Evolutionary conservation across 1,140 invertebrate genomes (phyloP).

Genomic region (Neodiprion virginianus): DNA sequence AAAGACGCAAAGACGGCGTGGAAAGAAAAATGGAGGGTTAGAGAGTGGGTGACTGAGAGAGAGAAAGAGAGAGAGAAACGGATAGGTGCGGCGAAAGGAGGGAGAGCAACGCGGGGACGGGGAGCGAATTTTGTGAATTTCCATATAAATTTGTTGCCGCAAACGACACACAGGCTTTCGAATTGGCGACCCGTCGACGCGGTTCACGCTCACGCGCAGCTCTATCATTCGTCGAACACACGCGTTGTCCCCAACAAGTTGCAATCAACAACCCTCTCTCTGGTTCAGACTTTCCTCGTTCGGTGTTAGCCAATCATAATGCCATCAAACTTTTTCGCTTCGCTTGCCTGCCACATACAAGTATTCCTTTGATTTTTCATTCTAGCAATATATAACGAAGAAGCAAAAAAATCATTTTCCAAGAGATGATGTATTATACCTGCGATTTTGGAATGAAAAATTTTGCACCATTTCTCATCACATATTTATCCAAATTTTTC

Average conservation of each 20-base stretch:
- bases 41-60: background rate
- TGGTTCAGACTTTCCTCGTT: background rate
- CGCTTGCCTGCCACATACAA: background rate
- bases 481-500: too few species aligned
- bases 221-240: slow-evolving; percentile 8
- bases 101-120: slow-evolving; percentile 11
- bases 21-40: slow-evolving; percentile 20
- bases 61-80: background rate
- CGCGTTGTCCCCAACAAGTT: slow-evolving; percentile 19
- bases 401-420: background rate
- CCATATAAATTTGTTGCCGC: slow-evolving; percentile 49
- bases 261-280: slow-evolving; percentile 25
- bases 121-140: slow-evolving; percentile 48
- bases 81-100: background rate
- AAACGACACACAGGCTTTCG: slow-evolving; percentile 28
- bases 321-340: slow-evolving; percentile 14
- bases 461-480: too few species aligned
- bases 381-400: background rate
- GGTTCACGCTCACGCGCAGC: background rate
- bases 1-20: slow-evolving; percentile 14
- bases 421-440: too few species aligned
- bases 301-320: slow-evolving; percentile 11
- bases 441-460: too few species aligned
- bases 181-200: background rate
- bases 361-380: too few species aligned